Evolutionary conservation across 2,888 invertebrate species (phyloP).

Genomic region (Steromphala cineraria): DNA sequence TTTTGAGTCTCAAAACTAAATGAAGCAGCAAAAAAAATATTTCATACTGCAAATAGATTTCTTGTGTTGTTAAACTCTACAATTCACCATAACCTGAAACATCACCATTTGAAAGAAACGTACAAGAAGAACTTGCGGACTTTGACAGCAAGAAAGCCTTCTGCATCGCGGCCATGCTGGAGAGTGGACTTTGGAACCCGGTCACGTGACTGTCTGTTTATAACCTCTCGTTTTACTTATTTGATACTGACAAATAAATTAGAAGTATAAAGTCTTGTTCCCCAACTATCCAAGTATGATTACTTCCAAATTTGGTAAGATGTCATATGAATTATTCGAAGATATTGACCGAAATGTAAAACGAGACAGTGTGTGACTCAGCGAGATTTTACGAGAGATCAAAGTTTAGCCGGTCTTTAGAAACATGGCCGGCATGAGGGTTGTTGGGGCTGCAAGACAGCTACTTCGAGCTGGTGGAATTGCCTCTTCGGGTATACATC

Average conservation of each 20-base stretch:
- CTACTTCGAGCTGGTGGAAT: slow-evolving; percentile 14
- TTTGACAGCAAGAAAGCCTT: neutral
- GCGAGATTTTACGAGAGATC: slow-evolving; percentile 52
- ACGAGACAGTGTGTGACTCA: slow-evolving; percentile 12
- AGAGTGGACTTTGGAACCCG: slow-evolving; percentile 17
- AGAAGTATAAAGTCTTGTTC: neutral
- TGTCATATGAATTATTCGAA: neutral
- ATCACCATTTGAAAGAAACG: neutral
- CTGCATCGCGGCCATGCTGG: slow-evolving; percentile 20
- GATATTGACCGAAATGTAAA: neutral
- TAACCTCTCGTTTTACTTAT: neutral
- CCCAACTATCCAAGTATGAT: neutral
- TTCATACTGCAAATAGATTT: too few relatives aligned
- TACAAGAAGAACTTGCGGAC: neutral
- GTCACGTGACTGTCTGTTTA: slow-evolving; percentile 21
- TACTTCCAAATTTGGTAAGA: neutral
- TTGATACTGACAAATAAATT: neutral
- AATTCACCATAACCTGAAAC: neutral
- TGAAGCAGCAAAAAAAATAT: too few relatives aligned
- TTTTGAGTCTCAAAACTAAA: too few relatives aligned
- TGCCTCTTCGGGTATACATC: neutral
- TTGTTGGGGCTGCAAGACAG: slow-evolving; percentile 37
- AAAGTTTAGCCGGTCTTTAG: slow-evolving; percentile 52
- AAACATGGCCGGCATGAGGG: slow-evolving; percentile 55
- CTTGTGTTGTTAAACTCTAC: neutral